phyloP scores from a whole-genome alignment of 1,140 invertebrate species.

The Patella vulgata region DNA sequence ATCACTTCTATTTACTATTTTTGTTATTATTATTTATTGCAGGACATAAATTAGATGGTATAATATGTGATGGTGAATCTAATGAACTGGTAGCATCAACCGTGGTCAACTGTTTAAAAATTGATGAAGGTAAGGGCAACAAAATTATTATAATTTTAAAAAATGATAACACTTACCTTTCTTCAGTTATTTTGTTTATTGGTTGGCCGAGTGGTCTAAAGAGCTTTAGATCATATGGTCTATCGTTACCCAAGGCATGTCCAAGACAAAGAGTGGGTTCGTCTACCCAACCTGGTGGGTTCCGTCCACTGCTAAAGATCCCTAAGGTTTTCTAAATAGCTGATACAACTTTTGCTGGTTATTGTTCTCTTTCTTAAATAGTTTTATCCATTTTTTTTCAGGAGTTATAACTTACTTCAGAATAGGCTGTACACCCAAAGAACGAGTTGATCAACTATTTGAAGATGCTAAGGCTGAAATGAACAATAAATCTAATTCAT shows the following conservation, averaged over 20 bases:
- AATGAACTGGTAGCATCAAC: slow-evolving; percentile 49
- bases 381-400: slow-evolving; percentile 29
- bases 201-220: neutral
- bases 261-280: no score
- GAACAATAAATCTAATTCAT: slow-evolving; percentile 4
- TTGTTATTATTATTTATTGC: slow-evolving; percentile 4
- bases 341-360: no score
- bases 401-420: slow-evolving; percentile 53
- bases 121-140: slow-evolving; percentile 49
- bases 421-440: slow-evolving; percentile 48
- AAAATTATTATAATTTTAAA: neutral
- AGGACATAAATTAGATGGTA: slow-evolving; percentile 49
- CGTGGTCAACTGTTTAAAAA: slow-evolving; percentile 51
- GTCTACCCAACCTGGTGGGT: no score
- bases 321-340: no score
- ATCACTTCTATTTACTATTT: no score
- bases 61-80: slow-evolving; percentile 53
- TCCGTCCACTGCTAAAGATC: no score
- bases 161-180: neutral
- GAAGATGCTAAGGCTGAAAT: slow-evolving; percentile 43
- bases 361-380: no score
- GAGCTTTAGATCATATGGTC: neutral
- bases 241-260: no score
- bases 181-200: neutral
- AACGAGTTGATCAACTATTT: slow-evolving; percentile 45